These are phyloP conservation scores for Notocelia uddmanniana DNA, from an alignment of 2,888 invertebrate species.

Conservation along the genomic window DNA sequence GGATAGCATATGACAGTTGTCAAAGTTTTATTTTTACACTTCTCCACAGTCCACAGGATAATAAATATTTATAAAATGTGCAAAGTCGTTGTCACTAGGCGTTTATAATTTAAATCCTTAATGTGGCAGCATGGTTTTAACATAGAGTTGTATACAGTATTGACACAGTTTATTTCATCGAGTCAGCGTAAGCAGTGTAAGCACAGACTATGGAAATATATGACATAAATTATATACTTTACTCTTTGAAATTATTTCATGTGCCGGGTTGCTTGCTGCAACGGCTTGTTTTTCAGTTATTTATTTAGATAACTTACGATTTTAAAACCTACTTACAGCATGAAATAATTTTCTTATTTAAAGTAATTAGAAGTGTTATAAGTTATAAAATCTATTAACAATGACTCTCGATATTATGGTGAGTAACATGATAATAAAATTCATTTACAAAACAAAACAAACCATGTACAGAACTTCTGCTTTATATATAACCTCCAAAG, in stretches of 20 bases:
- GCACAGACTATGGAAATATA: too few species aligned
- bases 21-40: not conserved
- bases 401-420: slow-evolving; percentile 72
- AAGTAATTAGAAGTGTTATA: not conserved
- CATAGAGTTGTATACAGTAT: not conserved
- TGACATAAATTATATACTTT: too few species aligned
- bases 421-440: slow-evolving; percentile 46
- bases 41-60: not conserved
- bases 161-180: too few species aligned
- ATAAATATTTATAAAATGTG: too few species aligned
- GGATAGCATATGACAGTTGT: too few species aligned
- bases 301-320: slow-evolving; percentile 1
- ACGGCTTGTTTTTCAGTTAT: slow-evolving; percentile 7
- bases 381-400: slow-evolving; percentile 21
- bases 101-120: not conserved
- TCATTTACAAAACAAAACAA: slow-evolving; percentile 14
- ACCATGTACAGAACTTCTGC: not conserved
- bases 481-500: slow-evolving; percentile 6
- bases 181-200: too few species aligned
- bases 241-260: too few species aligned
- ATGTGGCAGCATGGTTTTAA: not conserved
- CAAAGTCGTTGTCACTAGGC: too few species aligned
- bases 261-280: slow-evolving; percentile 6
- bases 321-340: slow-evolving; percentile 1
- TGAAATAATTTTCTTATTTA: slow-evolving; percentile 10